Conservation (phyloP, 2,888 invertebrate genomes). For the Melanostoma mellinum region DNA sequence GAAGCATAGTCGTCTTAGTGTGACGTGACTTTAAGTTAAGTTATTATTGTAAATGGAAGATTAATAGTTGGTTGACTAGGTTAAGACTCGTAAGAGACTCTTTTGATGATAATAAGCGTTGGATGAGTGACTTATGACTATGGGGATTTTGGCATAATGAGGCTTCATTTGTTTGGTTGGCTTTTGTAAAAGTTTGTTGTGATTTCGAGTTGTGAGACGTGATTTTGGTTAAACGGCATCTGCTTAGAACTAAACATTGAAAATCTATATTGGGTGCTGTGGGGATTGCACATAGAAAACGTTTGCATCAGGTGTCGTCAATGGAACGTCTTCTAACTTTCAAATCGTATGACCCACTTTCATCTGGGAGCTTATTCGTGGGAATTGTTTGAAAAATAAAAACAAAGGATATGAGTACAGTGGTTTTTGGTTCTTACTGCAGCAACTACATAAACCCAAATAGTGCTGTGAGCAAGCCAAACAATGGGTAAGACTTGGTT, state of each 20-base stretch:
- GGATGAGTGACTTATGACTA: slow-evolving; percentile 63
- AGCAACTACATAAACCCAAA: no score
- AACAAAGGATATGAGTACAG: no score
- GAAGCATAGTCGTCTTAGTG: slow-evolving; percentile 11
- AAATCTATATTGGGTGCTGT: background rate
- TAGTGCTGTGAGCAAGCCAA: no score
- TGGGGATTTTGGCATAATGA: slow-evolving; percentile 63
- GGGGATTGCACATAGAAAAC: background rate
- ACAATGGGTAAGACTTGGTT: no score
- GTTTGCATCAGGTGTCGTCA: no score
- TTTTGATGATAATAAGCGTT: slow-evolving; percentile 10
- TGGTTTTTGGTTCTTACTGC: no score
- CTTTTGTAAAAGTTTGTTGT: slow-evolving; percentile 13
- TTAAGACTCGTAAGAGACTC: slow-evolving; percentile 26
- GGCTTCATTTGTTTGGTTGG: slow-evolving; percentile 41
- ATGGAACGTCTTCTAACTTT: background rate
- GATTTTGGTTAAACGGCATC: slow-evolving; percentile 27
- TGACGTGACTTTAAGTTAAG: slow-evolving; percentile 49
- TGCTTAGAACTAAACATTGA: background rate
- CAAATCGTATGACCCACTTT: background rate
- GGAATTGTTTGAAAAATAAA: no score
- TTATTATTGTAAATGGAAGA: slow-evolving; percentile 60
- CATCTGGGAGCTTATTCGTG: no score
- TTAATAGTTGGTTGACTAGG: slow-evolving; percentile 56
- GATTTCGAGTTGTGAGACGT: slow-evolving; percentile 1